Percentiles rank a stretch among this genome's conserved stretches.
These are phyloP conservation scores for Diplosoma virens DNA, from an alignment of 23 tunicate genomes.

Conservation along the genomic window DNA sequence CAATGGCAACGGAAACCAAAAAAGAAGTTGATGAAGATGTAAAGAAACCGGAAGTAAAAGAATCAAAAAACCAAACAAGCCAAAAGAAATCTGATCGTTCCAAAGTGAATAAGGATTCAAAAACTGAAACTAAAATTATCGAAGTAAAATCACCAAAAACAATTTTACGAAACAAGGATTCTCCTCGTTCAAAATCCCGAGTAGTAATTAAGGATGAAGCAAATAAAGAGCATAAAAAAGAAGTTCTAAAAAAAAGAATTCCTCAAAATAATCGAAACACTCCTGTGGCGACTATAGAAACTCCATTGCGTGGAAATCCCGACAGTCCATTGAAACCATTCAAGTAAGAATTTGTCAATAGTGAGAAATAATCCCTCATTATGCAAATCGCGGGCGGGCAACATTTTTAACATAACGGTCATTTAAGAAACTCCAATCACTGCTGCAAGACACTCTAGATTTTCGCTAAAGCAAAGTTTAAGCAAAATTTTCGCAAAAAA, in stretches of 20 bases:
- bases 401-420: no score
- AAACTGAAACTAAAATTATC: constrained; percentile 3
- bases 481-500: no score
- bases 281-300: constrained; percentile 58
- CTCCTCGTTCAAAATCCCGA: constrained; percentile 46
- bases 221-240: background rate
- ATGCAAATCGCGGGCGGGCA: no score
- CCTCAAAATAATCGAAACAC: constrained; percentile 22
- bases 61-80: background rate
- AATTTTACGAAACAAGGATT: constrained; percentile 46
- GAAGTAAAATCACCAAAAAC: constrained; percentile 34
- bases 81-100: background rate
- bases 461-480: no score
- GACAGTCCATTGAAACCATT: constrained; percentile 87
- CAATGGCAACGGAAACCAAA: background rate
- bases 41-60: background rate
- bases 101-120: background rate
- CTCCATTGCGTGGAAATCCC: constrained; percentile 67
- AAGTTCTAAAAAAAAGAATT: background rate
- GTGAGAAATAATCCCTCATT: no score
- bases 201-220: constrained; percentile 51
- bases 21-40: background rate
- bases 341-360: no score
- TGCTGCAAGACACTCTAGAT: no score
- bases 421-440: no score